Evolutionary conservation across 1,140 invertebrate genomes (phyloP).

Genomic region (Leptinotarsa texana): DNA sequence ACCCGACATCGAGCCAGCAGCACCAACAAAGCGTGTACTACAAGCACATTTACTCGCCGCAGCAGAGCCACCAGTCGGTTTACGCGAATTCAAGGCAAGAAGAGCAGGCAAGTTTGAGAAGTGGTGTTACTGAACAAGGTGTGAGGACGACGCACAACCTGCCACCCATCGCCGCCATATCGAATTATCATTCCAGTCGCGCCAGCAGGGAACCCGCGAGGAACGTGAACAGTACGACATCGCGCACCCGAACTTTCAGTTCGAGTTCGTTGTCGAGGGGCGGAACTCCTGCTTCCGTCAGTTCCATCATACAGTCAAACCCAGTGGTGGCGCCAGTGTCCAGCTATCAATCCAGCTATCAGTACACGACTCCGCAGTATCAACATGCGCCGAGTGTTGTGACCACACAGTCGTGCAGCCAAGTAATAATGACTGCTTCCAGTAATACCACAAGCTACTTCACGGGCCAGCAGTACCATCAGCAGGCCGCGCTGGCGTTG

Average conservation of each 20-base stretch:
- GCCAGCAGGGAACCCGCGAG: slow-evolving; percentile 49
- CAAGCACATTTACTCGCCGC: slow-evolving; percentile 28
- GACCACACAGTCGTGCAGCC: slow-evolving; percentile 37
- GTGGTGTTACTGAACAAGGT: background rate
- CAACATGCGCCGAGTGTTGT: slow-evolving; percentile 27
- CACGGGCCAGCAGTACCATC: background rate
- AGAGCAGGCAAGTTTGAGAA: background rate
- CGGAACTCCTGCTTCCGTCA: background rate
- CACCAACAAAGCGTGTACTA: slow-evolving; percentile 30
- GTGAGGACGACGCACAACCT: slow-evolving; percentile 58
- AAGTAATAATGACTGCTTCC: slow-evolving; percentile 43
- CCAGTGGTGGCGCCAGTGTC: slow-evolving; percentile 10
- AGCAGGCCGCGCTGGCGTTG: background rate
- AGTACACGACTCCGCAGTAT: slow-evolving; percentile 25
- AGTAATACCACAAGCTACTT: slow-evolving; percentile 33
- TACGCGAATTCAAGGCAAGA: slow-evolving; percentile 17
- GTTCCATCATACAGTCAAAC: slow-evolving; percentile 25
- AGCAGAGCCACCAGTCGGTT: slow-evolving; percentile 22
- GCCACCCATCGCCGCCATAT: slow-evolving; percentile 59
- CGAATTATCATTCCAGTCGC: slow-evolving; percentile 57
- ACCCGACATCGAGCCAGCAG: background rate
- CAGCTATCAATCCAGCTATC: slow-evolving; percentile 14
- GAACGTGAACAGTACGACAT: slow-evolving; percentile 18
- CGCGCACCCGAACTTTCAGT: slow-evolving; percentile 31
- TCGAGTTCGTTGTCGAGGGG: slow-evolving; percentile 22